Conservation (phyloP, 2,797 vertebrate genomes). For the Artibeus jamaicensis region DNA sequence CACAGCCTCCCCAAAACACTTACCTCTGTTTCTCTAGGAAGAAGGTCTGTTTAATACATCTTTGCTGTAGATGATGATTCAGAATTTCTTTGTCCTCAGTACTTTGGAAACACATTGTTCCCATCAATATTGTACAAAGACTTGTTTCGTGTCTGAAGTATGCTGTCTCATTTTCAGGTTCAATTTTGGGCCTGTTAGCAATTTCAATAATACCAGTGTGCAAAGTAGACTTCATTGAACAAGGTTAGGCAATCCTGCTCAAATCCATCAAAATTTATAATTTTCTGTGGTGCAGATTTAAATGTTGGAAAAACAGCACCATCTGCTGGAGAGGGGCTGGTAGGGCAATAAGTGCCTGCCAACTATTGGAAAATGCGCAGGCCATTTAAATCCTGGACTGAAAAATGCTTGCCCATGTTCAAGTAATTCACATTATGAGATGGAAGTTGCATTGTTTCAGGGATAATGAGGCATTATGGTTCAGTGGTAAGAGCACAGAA, state of each 20-base stretch:
- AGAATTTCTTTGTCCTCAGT: not conserved
- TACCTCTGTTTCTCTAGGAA: not conserved
- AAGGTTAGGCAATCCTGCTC: not conserved
- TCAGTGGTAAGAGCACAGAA: not conserved
- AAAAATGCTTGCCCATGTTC: not conserved
- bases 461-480: not conserved
- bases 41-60: not conserved
- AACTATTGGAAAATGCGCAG: not conserved
- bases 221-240: slow-evolving; percentile 47
- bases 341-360: not conserved
- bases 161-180: slow-evolving; percentile 43
- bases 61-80: not conserved
- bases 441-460: not conserved
- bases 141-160: slow-evolving; percentile 24
- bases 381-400: not conserved
- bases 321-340: slow-evolving; percentile 80
- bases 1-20: slow-evolving; percentile 1
- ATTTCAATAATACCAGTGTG: slow-evolving; percentile 37
- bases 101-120: slow-evolving; percentile 32
- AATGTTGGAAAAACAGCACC: slow-evolving; percentile 78
- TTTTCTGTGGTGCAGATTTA: not conserved
- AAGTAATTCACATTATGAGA: not conserved
- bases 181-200: slow-evolving; percentile 30
- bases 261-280: not conserved
- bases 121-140: not conserved